Percentiles rank a stretch among this genome's conserved stretches.
Conservation (phyloP, 2,113 vertebrate species). For the Phalacrocorax aristotelis region DNA sequence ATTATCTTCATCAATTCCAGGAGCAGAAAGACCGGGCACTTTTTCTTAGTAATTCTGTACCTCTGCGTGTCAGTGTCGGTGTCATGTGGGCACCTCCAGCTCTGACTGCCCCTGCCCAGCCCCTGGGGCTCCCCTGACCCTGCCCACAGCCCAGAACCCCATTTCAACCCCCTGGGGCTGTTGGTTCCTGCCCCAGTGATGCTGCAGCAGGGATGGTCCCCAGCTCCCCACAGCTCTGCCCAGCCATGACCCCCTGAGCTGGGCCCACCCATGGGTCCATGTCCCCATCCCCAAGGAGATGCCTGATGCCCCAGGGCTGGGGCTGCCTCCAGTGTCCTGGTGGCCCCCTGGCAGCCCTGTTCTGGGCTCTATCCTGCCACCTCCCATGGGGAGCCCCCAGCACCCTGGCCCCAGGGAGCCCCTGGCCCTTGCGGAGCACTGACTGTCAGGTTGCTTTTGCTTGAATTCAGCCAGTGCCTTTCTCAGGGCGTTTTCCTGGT, state of each 20-base stretch:
- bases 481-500: not conserved
- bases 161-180: not conserved
- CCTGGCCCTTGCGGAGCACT: accelerated
- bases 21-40: not conserved
- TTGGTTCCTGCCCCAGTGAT: not conserved
- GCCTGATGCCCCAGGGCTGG: accelerated
- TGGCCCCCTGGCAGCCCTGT: not conserved
- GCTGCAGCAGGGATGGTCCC: not conserved
- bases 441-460: not conserved
- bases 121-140: accelerated
- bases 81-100: not conserved
- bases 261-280: too few species aligned
- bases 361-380: not conserved
- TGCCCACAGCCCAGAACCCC: not conserved
- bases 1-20: not conserved
- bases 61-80: not conserved
- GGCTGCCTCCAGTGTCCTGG: not conserved
- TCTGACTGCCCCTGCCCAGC: not conserved
- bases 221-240: not conserved
- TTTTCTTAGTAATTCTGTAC: not conserved
- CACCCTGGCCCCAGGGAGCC: too few species aligned
- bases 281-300: not conserved
- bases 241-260: not conserved
- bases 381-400: not conserved
- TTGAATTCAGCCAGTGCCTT: not conserved